A percentile compares a stretch with the other conserved stretches of the same genome.
These are phyloP conservation scores for Adineta ricciae DNA, from an alignment of 2,888 invertebrate species.

Conservation along the genomic window DNA sequence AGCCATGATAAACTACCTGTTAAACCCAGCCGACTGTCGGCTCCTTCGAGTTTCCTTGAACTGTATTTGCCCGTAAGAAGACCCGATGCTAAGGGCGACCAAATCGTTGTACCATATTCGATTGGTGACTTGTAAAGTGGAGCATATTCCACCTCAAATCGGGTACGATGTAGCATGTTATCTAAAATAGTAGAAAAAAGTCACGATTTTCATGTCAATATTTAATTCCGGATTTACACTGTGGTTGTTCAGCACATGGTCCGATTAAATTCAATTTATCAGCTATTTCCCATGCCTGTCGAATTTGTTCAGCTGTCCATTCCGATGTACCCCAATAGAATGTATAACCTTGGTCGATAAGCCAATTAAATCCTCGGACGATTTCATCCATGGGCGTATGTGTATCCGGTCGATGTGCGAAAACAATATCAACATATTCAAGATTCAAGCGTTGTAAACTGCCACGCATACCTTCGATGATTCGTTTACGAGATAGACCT, in stretches of 20 bases:
- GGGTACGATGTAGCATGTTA: conserved; percentile 11
- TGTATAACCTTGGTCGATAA: background rate
- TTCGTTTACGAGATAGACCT: conserved; percentile 20
- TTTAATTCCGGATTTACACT: background rate
- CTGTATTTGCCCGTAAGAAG: conserved; percentile 69
- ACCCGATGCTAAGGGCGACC: conserved; percentile 88
- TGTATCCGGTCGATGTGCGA: background rate
- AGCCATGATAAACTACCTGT: background rate
- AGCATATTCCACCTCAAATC: conserved; percentile 17
- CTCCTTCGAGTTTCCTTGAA: conserved; percentile 58
- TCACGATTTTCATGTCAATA: too few relatives aligned
- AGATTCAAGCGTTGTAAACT: background rate
- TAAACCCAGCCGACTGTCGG: background rate
- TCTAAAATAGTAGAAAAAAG: background rate
- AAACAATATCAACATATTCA: background rate
- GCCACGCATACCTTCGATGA: background rate
- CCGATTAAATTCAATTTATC: background rate
- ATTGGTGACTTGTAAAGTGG: background rate
- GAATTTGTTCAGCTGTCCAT: conserved; percentile 34
- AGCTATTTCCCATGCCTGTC: background rate
- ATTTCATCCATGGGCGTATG: background rate
- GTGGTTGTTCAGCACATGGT: background rate
- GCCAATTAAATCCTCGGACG: background rate
- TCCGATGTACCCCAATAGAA: background rate
- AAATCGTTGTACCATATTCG: conserved; percentile 70